Evolutionary conservation across 2,797 vertebrate species (phyloP), one percentile per base, ranked within the genome.

Genomic region (Eremophila alpestris): DNA sequence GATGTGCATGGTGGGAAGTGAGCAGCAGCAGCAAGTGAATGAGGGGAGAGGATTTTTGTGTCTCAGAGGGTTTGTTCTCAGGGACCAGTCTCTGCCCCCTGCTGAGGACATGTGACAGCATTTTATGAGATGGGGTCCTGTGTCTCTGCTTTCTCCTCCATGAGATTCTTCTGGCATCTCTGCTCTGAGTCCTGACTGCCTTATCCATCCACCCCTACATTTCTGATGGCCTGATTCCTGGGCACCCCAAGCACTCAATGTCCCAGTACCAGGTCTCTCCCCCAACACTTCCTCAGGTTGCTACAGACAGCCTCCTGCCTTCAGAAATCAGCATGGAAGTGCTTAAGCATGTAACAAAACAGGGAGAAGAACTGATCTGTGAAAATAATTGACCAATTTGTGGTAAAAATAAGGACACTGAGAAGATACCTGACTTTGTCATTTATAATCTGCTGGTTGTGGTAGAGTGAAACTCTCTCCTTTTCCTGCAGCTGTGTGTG

Each of bases 401-500:
- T 46, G 45, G 20, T 43, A 87, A 74, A 40, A 65, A 26, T 51
- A 67, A 40, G 65, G 54, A 45, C 46, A 81, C 20, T 48, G 68
- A 56, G 45, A 79, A 76, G 68, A 71, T 63, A 27, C 11, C 17
- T 46, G 68, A 24, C 16, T 59, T 23, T 48, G 49, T 55, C n/a
- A 51, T 0, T 55, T 78, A 29, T 9, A 34, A 15, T 48, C 26
- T 59, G 12, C 27, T 34, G 11, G 41, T 6, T 70, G 29, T 1
- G 3, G 18, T 18, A 59, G 52, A 67, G 29, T 10, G 34, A 71
- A 70, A 43, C 29, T 63, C 7, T 84, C 30, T 52, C 45, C 64
- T 76, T 65, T 56, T 58, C 10, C 16, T 0, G 0, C n/a, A 68
- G 58, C 10, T 30, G 3, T 52, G 21, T 0, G 4, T 5, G 23